Evolutionary conservation across 2,113 vertebrate species (phyloP), one percentile per base, ranked within the genome.

Genomic region (Hyperoodon ampullatus): DNA sequence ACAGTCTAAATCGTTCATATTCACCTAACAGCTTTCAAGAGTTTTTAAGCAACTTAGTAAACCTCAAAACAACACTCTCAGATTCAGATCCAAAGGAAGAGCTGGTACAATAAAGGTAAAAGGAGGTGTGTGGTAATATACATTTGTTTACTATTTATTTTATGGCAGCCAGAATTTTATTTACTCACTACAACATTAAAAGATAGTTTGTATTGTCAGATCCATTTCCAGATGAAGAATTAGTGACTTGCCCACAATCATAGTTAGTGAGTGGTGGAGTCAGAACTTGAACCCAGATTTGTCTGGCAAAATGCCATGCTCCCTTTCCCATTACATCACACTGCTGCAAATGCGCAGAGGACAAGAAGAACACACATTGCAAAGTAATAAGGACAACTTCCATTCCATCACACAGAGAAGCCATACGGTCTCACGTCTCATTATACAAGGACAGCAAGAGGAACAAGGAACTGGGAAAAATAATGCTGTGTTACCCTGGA

Each of bases 181-280:
- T 78, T 93, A 78, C 21, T 92, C n/a, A 60, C 53, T 88, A 80
- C 8, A 89, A 72, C 39, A 86, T 72, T 71, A 70, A 95, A 96
- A 66, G 47, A n/a, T 33, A 70, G 42, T 82, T 81, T 96, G 58
- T 35, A 74, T 66, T 35, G 30, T 85, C 65, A 77, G 35, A 71
- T 63, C n/a, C 28, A 72, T 55, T 90, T 65, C 63, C 60, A 89
- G n/a, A 82, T 44, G 66, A 72, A 65, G 77, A 82, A 24, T 53
- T 75, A 90, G 58, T 84, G 58, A 60, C 35, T 39, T 95, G 65
- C 14, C 8, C 28, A 81, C 58, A 65, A 9, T 82, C 39, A 42
- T 10, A 65, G 58, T 50, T 44, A n/a, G 23, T 86, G 86, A 82
- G 7, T 68, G 61, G 55, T 35, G 5, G 55, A 86, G 47, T 39